These are phyloP conservation scores for Martes flavigula DNA, from an alignment of 2,797 vertebrate species.

Conservation along the genomic window DNA sequence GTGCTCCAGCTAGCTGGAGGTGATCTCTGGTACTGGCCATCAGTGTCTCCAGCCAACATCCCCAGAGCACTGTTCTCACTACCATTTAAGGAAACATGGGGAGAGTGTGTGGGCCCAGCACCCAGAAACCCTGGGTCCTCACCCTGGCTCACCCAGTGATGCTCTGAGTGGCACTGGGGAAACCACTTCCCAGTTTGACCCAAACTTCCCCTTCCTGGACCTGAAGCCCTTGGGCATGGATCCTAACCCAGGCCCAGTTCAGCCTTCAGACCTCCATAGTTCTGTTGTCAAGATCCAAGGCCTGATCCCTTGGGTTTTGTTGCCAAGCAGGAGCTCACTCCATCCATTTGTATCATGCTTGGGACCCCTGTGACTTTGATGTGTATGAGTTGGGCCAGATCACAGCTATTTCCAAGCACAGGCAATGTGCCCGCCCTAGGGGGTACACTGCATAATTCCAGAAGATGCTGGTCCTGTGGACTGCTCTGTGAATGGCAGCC, in stretches of 20 bases:
- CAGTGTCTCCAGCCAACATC: accelerated
- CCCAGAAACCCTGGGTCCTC: background rate
- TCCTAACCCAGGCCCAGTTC: accelerated
- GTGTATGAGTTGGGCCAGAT: accelerated
- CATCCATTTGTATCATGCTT: background rate
- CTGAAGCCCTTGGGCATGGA: background rate
- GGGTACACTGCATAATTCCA: background rate
- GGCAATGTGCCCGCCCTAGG: accelerated
- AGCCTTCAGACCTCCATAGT: background rate
- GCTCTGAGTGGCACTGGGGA: background rate
- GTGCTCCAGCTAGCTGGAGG: background rate
- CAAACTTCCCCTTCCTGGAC: background rate
- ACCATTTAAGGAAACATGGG: accelerated
- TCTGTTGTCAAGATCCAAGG: background rate
- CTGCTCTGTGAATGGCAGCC: background rate
- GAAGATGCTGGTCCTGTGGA: background rate
- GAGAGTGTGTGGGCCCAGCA: background rate
- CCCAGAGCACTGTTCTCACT: background rate
- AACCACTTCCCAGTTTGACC: background rate
- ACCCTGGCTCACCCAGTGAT: background rate
- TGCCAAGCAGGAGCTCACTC: background rate
- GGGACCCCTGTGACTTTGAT: too few species aligned
- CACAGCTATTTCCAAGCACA: background rate
- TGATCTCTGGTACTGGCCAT: too few species aligned
- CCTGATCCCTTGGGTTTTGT: background rate